Percentiles rank a stretch among this genome's conserved stretches.
Conservation (phyloP, 2,113 vertebrate genomes). For the Xenopus tropicalis region UCB_Xtro_10.0 CM004452.2:39942501-39943000, state of each 20-base stretch:
- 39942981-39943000: too few relatives aligned
- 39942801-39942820: too few relatives aligned
- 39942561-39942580: constrained; percentile 30
- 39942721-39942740: not conserved
- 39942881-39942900: too few relatives aligned
- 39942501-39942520: constrained; percentile 26
- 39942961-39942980: too few relatives aligned
- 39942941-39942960: too few relatives aligned
- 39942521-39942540: constrained; percentile 30
- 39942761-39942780: not conserved
- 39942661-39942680: constrained; percentile 1
- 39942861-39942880: too few relatives aligned
- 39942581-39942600: constrained; percentile 33
- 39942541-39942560: constrained; percentile 37
- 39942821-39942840: too few relatives aligned
- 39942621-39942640: constrained; percentile 22
- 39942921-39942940: too few relatives aligned
- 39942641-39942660: constrained; percentile 27
- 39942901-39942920: too few relatives aligned
- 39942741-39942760: not conserved
- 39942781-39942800: too few relatives aligned
- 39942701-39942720: constrained; percentile 15
- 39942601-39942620: constrained; percentile 27
- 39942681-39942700: constrained; percentile 8
- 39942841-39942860: too few relatives aligned